Evolutionary conservation across 92 coral and sea anemone species (phyloP).

Genomic region (Epizoanthus rinbou): DNA sequence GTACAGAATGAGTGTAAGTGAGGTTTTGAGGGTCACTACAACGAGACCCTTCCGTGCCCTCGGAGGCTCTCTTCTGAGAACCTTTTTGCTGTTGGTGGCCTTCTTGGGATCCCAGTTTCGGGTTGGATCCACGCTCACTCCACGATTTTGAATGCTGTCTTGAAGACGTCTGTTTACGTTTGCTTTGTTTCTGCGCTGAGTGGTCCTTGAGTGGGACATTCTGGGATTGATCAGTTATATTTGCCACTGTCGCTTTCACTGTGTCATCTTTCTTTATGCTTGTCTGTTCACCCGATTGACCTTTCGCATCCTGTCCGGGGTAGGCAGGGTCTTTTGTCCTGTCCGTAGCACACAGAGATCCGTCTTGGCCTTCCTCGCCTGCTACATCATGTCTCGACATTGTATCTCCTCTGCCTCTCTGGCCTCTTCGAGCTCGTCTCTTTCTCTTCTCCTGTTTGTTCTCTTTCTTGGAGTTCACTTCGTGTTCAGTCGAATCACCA

Average conservation of each 20-base stretch:
- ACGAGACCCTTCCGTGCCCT: neutral
- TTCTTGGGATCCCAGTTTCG: neutral
- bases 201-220: neutral
- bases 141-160: slow-evolving; percentile 36
- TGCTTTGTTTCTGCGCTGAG: neutral
- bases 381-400: neutral
- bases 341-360: neutral
- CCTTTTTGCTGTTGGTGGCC: neutral
- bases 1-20: neutral
- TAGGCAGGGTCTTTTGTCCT: neutral
- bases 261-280: neutral
- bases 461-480: neutral
- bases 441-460: slow-evolving; percentile 23
- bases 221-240: neutral
- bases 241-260: neutral
- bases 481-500: neutral
- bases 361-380: neutral
- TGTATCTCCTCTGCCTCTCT: neutral
- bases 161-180: neutral
- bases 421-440: slow-evolving; percentile 20
- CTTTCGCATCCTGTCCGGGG: too few species aligned
- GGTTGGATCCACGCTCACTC: slow-evolving; percentile 14
- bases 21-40: neutral
- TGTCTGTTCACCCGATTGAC: neutral
- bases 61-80: neutral